Base-by-base conservation (phyloP, 2,113 vertebrate genomes). In the Struthio camelus region DNA sequence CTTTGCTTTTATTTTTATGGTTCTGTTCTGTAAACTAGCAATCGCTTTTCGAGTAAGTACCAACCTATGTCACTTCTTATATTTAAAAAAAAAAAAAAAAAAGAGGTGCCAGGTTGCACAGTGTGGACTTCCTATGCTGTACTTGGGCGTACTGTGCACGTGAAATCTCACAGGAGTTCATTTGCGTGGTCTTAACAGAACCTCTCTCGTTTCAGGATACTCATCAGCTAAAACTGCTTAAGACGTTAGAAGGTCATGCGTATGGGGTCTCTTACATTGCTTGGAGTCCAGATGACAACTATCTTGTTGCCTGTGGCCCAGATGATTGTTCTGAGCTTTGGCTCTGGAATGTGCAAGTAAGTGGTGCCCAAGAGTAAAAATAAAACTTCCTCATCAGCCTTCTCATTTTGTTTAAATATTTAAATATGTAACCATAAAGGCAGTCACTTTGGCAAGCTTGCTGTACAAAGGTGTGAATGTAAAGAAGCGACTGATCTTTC, bases 251-350 rank as follows among this genome's bases (percentile, higher is more conserved):
- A 98, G 99, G 99, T 84, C 99, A 99, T 42, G 99, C 99, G 0
- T 99, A 99, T 4, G 99, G 99, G 34, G 99, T 99, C 72, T 99
- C 99, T 30, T 99, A 99, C n/a, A 98, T 99, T 96, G 99, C 99
- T 19, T 99, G 99, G 99, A 99, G 99, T 97, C 99, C 99, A 4
- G 99, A 99, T 90, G 99, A 99, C 97, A 98, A 97, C 88, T 99
- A 99, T 66, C 98, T 99, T 96, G 99, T 99, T 96, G 99, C 99
- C 71, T 99, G 99, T 93, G 99, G 99, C 83, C 99, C 99, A 38
- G 99, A 99, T 93, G 99, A 99, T 98, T 99, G 99, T 97, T 99
- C 99, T 69, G 99, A 99, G 97, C 98, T 99, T 91, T 99, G 99
- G 99, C 99, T 99, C 75, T 99, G 99, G 99, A 99, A 99, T 89